Conservation (phyloP, 2,113 vertebrate species). For the Alethe diademata region DNA sequence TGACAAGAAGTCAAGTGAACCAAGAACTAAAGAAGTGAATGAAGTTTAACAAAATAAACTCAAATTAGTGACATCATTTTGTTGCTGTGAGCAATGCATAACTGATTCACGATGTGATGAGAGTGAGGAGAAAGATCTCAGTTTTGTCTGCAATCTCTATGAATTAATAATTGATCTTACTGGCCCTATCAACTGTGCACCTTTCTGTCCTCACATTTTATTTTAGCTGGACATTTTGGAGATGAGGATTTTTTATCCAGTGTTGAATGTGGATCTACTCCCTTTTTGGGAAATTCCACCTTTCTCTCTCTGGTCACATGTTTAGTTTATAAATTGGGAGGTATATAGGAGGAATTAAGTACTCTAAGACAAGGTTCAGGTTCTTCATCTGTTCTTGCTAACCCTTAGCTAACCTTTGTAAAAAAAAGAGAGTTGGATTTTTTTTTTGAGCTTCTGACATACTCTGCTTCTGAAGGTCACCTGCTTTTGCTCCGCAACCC, state of each 20-base stretch:
- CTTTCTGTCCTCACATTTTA: neutral
- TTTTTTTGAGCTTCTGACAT: neutral
- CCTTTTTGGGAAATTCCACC: neutral
- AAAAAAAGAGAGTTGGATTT: neutral
- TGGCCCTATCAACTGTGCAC: neutral
- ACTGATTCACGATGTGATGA: neutral
- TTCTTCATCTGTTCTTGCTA: neutral
- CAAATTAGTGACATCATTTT: neutral
- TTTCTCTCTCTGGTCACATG: accelerated
- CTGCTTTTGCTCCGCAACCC: neutral
- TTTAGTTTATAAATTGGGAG: neutral
- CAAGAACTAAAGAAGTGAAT: slow-evolving; percentile 10
- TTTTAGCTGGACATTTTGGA: neutral
- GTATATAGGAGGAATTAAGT: neutral
- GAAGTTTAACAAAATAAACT: slow-evolving; percentile 8
- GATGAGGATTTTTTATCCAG: neutral
- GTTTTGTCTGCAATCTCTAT: neutral
- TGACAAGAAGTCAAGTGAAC: neutral
- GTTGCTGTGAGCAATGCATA: neutral
- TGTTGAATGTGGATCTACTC: neutral
- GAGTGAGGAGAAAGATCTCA: neutral
- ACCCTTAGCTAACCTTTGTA: neutral
- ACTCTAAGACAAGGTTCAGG: neutral
- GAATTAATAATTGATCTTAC: neutral
- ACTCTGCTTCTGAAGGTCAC: neutral